Conservation (phyloP, 2,113 vertebrate genomes). For the Nothocercus julius region DNA sequence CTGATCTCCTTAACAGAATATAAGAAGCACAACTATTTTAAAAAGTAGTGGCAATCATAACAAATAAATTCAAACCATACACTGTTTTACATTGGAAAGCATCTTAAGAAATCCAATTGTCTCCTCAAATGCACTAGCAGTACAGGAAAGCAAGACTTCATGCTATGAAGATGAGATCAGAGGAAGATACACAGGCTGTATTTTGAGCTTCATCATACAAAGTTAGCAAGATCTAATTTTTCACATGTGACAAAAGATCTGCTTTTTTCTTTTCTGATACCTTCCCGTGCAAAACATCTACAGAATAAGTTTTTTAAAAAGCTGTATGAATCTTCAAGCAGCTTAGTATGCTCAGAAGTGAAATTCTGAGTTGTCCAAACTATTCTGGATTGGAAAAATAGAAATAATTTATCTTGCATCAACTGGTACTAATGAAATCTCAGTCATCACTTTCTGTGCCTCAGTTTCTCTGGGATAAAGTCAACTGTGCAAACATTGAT, state of each 20-base stretch:
- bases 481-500: neutral
- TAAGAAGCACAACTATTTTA: slow-evolving; percentile 10
- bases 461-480: neutral
- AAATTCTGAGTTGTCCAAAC: neutral
- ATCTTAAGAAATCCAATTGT: neutral
- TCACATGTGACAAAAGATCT: neutral
- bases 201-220: neutral
- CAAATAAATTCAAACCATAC: neutral
- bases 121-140: neutral
- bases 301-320: neutral
- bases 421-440: neutral
- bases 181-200: neutral
- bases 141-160: neutral
- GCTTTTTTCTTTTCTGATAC: neutral
- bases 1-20: neutral
- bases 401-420: neutral
- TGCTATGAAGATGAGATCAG: neutral
- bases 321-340: neutral
- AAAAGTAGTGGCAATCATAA: neutral
- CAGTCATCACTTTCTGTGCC: neutral
- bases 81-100: neutral
- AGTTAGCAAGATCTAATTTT: neutral
- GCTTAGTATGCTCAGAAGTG: neutral
- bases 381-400: neutral
- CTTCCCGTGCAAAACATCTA: neutral